Conservation (phyloP, 2,888 invertebrate species). For the Drosophila melanosoma region DNA sequence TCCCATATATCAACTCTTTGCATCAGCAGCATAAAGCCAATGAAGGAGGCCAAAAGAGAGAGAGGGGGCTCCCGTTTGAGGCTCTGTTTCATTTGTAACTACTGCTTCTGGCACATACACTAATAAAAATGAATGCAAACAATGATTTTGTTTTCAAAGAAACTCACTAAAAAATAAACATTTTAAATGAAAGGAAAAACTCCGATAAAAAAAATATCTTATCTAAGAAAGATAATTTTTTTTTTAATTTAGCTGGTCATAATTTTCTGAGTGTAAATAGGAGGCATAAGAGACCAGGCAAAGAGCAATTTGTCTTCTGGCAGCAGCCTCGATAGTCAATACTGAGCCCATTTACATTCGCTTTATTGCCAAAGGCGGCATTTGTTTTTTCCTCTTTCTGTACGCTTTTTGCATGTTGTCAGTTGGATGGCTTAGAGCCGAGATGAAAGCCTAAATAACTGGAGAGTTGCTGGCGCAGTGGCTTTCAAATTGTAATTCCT, state of each 20-base stretch:
- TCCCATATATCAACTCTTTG: slow-evolving; percentile 62
- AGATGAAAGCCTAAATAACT: slow-evolving; percentile 20
- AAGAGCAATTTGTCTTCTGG: slow-evolving; percentile 83
- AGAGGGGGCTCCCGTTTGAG: slow-evolving; percentile 23
- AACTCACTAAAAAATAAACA: too few relatives aligned
- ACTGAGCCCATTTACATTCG: slow-evolving; percentile 73
- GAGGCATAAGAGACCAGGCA: slow-evolving; percentile 46
- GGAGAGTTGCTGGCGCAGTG: slow-evolving; percentile 39
- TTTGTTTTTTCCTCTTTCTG: slow-evolving; percentile 12
- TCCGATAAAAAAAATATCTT: too few relatives aligned
- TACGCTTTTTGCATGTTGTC: slow-evolving; percentile 57
- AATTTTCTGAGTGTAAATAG: slow-evolving; percentile 38
- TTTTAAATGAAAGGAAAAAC: too few relatives aligned
- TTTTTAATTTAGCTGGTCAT: too few relatives aligned
- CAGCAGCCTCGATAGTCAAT: slow-evolving; percentile 70
- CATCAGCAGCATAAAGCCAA: slow-evolving; percentile 26
- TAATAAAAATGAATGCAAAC: not conserved
- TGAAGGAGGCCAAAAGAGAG: slow-evolving; percentile 18
- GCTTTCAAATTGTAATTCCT: slow-evolving; percentile 77
- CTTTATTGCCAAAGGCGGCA: slow-evolving; percentile 50
- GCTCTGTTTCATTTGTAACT: slow-evolving; percentile 71
- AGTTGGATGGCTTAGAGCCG: slow-evolving; percentile 47
- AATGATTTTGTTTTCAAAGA: too few relatives aligned
- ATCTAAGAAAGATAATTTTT: too few relatives aligned
- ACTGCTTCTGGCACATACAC: slow-evolving; percentile 60